These are phyloP conservation scores for Drosophila mimetica DNA, from an alignment of 2,888 invertebrate species.

Conservation along the genomic window DNA sequence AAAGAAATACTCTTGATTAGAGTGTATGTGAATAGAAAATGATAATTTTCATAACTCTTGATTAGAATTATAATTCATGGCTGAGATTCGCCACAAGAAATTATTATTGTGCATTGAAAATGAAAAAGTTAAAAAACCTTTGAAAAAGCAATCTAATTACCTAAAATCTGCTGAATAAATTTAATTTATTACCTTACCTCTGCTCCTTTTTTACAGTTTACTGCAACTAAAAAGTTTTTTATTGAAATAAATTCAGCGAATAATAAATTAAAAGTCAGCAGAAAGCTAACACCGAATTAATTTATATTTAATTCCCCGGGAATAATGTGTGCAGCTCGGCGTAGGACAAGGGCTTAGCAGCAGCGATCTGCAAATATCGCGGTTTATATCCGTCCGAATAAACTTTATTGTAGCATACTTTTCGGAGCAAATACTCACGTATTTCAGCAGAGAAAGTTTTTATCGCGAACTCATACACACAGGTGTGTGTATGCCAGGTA, in stretches of 20 bases:
- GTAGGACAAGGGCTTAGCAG: neutral
- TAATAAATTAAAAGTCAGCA: neutral
- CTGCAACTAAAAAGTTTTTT: neutral
- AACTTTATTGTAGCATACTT: conserved; percentile 55
- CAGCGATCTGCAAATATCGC: conserved; percentile 24
- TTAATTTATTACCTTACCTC: neutral
- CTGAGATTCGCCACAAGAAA: accelerated
- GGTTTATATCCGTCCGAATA: conserved; percentile 17
- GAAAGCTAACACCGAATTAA: conserved; percentile 5
- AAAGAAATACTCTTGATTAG: too few species aligned
- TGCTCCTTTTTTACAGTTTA: neutral
- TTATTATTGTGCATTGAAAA: neutral
- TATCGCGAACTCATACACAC: conserved; percentile 42
- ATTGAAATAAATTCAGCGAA: neutral
- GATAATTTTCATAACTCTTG: too few species aligned
- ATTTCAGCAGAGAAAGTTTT: conserved; percentile 49
- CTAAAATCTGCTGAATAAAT: neutral
- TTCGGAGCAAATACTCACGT: conserved; percentile 45
- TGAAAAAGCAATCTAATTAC: neutral
- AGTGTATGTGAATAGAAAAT: too few species aligned
- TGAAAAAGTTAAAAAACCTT: neutral
- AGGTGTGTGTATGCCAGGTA: conserved; percentile 17
- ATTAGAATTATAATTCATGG: too few species aligned
- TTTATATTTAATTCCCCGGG: conserved; percentile 8
- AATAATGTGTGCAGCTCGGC: neutral